Conservation (phyloP, 2,888 invertebrate genomes). For the Andricus curvator region DNA sequence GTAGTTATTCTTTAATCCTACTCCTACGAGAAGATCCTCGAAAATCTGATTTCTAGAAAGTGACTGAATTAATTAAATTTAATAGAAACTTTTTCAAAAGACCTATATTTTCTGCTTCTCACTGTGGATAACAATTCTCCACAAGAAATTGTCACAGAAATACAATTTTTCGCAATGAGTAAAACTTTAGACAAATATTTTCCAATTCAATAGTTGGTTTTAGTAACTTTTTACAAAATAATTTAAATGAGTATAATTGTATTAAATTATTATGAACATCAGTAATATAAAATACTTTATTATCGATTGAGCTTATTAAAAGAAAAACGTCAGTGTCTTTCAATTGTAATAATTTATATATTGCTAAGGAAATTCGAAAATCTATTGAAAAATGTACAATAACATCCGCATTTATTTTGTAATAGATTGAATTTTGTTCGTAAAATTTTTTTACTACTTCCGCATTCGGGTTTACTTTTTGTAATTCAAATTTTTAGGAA, state of each 20-base stretch:
- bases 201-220: neutral
- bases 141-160: neutral
- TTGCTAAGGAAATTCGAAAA: too few relatives aligned
- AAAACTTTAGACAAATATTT: neutral
- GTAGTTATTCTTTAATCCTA: neutral
- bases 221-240: too few relatives aligned
- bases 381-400: too few relatives aligned
- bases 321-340: neutral
- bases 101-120: neutral
- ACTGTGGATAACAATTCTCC: neutral
- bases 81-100: neutral
- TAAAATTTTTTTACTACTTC: too few relatives aligned
- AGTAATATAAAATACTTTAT: neutral
- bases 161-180: neutral
- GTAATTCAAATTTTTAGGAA: too few relatives aligned
- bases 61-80: neutral
- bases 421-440: too few relatives aligned
- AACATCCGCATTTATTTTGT: too few relatives aligned
- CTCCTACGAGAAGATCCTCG: neutral
- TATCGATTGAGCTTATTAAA: neutral
- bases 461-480: too few relatives aligned
- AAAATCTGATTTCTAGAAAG: conserved; percentile 1
- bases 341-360: neutral
- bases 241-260: too few relatives aligned
- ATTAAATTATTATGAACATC: too few relatives aligned